Conservation (phyloP, 2,888 invertebrate genomes). For the Chesias legatella region DNA sequence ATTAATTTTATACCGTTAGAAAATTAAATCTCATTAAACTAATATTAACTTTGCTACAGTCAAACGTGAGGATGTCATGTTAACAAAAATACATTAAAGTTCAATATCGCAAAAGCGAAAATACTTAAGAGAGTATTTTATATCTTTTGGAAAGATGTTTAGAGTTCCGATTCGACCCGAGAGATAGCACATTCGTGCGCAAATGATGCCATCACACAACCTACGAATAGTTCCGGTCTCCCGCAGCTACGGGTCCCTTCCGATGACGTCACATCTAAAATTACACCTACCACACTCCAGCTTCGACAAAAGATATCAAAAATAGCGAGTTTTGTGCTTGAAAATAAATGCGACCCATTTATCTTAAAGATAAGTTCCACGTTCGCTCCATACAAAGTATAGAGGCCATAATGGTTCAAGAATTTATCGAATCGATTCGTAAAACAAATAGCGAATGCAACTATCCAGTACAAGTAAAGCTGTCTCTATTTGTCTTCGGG, state of each 20-base stretch:
- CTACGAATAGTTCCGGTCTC: conserved; percentile 44
- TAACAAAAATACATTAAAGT: conserved; percentile 12
- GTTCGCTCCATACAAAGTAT: conserved; percentile 23
- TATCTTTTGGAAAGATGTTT: conserved; percentile 38
- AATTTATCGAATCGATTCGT: conserved; percentile 24
- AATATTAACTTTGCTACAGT: conserved; percentile 2
- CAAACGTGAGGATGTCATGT: background rate
- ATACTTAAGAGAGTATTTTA: conserved; percentile 34
- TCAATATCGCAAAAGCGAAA: conserved; percentile 22
- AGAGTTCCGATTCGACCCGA: conserved; percentile 34
- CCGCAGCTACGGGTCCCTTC: conserved; percentile 46
- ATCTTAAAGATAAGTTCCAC: conserved; percentile 26
- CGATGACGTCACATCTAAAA: conserved; percentile 37
- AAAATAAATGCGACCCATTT: conserved; percentile 26
- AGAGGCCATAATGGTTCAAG: conserved; percentile 19
- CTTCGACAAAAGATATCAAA: conserved; percentile 18
- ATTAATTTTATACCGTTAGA: conserved; percentile 15
- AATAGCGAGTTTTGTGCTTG: conserved; percentile 12
- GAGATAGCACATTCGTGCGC: conserved; percentile 37
- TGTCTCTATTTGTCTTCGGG: conserved; percentile 21
- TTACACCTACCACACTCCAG: conserved; percentile 26
- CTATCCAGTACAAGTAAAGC: conserved; percentile 14
- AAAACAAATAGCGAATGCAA: conserved; percentile 23
- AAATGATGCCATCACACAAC: conserved; percentile 42
- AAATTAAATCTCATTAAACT: conserved; percentile 22